Conservation (phyloP, 2,888 invertebrate species). For the Tetrapedia diversipes region DNA sequence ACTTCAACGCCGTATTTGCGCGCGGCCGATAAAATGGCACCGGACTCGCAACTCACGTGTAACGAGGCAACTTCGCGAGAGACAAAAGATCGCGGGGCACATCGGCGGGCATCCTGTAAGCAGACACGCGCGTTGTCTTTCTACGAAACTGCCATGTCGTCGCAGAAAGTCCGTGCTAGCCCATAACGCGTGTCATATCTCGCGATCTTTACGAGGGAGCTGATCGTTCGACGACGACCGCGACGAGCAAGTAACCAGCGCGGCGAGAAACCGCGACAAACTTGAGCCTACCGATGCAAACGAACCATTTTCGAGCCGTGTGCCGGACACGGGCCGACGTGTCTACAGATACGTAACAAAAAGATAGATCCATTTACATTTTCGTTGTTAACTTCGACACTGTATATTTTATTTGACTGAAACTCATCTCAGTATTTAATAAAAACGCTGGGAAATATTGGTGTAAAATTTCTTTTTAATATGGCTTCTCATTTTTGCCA, state of each 20-base stretch:
- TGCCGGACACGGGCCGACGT: not conserved
- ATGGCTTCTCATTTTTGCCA: no score
- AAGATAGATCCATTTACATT: no score
- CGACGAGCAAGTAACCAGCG: slow-evolving; percentile 11
- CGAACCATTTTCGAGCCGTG: slow-evolving; percentile 9
- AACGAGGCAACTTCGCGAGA: slow-evolving; percentile 48
- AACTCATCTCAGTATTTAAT: no score
- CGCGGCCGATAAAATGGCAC: slow-evolving; percentile 26
- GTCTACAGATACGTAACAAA: no score
- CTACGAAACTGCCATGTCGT: slow-evolving; percentile 54
- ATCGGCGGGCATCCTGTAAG: slow-evolving; percentile 35
- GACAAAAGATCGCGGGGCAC: slow-evolving; percentile 43
- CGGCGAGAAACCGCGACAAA: slow-evolving; percentile 41
- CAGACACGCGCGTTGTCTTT: slow-evolving; percentile 47
- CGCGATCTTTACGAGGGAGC: slow-evolving; percentile 63
- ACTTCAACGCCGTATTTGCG: slow-evolving; percentile 2
- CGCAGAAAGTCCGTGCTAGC: slow-evolving; percentile 43
- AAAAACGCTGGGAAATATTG: no score
- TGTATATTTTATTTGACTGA: no score
- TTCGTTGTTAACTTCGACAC: no score
- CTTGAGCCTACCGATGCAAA: slow-evolving; percentile 46
- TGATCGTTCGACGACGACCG: slow-evolving; percentile 49
- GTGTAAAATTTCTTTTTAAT: no score
- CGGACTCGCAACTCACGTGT: slow-evolving; percentile 36
- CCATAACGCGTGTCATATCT: slow-evolving; percentile 60